phyloP scores from a whole-genome alignment of 2,888 invertebrate genomes.

The Eupsilia transversa region DNA sequence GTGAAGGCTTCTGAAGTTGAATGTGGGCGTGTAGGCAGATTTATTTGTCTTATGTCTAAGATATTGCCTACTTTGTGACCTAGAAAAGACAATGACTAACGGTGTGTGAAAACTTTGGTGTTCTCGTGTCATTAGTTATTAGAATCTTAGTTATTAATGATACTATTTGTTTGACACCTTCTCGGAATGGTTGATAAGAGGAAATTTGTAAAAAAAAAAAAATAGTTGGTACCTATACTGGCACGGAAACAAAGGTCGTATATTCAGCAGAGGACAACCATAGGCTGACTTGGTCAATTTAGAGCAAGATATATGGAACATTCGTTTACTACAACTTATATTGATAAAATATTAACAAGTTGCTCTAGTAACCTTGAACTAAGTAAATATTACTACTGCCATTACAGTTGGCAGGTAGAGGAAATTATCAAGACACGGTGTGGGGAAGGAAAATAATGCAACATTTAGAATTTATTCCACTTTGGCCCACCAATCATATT shows the following conservation, averaged over 20 bases:
- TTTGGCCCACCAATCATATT: too few relatives aligned
- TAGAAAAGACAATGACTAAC: slow-evolving; percentile 55
- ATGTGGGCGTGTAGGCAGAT: slow-evolving; percentile 43
- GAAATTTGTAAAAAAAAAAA: not conserved
- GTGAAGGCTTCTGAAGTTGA: slow-evolving; percentile 1
- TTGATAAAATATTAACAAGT: not conserved
- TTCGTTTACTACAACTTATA: not conserved
- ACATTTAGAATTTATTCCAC: not conserved
- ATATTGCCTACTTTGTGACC: slow-evolving; percentile 28
- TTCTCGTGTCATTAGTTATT: slow-evolving; percentile 22
- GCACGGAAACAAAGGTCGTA: not conserved
- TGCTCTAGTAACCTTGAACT: not conserved
- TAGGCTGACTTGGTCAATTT: not conserved
- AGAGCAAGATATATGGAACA: not conserved
- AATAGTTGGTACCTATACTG: not conserved
- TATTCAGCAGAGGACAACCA: not conserved
- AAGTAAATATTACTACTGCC: not conserved
- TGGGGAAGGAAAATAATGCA: not conserved
- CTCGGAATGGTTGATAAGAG: not conserved
- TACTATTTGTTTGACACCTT: not conserved
- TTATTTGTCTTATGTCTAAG: slow-evolving; percentile 18
- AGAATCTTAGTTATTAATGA: slow-evolving; percentile 23
- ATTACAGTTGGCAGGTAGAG: not conserved
- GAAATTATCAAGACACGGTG: not conserved
- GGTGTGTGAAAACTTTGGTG: slow-evolving; percentile 18